Conservation (phyloP, 1,140 invertebrate species). For the Cydia pomonella region DNA sequence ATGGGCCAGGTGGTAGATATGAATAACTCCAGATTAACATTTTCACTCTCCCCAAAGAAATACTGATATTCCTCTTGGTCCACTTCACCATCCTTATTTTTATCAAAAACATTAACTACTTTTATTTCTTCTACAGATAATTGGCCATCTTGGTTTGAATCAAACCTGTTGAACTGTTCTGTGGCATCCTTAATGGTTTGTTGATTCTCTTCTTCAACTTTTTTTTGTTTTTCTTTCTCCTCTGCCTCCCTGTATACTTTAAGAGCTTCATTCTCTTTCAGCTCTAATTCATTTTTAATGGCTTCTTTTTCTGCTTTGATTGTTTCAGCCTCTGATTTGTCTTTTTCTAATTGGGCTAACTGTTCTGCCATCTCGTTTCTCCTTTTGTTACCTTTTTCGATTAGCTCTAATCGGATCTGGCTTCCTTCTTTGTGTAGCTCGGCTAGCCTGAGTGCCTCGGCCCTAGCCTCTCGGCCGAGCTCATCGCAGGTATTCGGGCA, state of each 20-base stretch:
- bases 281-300: conserved; percentile 87
- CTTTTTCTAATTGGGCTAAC: conserved; percentile 85
- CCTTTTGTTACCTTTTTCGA: conserved; percentile 87
- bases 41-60: conserved; percentile 88
- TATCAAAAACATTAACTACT: conserved; percentile 90
- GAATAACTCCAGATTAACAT: conserved; percentile 87
- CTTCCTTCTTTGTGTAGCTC: conserved; percentile 90
- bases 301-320: conserved; percentile 87
- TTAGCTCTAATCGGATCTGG: conserved; percentile 88
- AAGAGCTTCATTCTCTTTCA: conserved; percentile 87
- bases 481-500: conserved; percentile 92
- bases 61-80: conserved; percentile 93
- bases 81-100: conserved; percentile 91
- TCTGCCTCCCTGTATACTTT: conserved; percentile 88
- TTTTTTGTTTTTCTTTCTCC: conserved; percentile 82
- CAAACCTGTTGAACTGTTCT: conserved; percentile 87
- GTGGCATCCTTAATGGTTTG: conserved; percentile 83
- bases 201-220: conserved; percentile 83
- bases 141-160: conserved; percentile 89
- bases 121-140: conserved; percentile 90
- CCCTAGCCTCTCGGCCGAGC: conserved; percentile 88
- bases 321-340: conserved; percentile 86
- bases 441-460: conserved; percentile 86
- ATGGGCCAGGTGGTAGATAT: conserved; percentile 85
- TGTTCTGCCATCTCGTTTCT: conserved; percentile 87